Evolutionary conservation across 2,113 vertebrate species (phyloP), one percentile per base, ranked within the genome.

Genomic region (Tyrannus savana): DNA sequence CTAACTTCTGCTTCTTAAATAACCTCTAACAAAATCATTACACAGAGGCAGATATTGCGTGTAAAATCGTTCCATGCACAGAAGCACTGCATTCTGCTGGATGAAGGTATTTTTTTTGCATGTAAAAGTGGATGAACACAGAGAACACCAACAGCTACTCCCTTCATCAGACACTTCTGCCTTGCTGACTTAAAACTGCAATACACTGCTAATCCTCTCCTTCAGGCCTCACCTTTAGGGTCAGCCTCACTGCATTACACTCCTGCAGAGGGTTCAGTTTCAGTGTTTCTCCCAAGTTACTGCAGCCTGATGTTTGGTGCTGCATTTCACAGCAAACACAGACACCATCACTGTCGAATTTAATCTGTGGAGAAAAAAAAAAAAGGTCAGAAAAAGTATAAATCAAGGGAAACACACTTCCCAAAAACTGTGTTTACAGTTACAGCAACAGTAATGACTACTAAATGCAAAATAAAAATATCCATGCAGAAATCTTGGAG

Each of bases 291-390:
- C 99, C 99, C 55, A 99, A 96, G 97, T 99, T 99, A 98, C 98
- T 99, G 98, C 99, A 99, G 97, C 99, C 99, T 8, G 99, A 98
- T 28, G 98, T 98, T 96, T 98, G 99, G 91, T 99, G 99, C 95
- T 99, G 99, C 47, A 98, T 98, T 95, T 99, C 99, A 53, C 99
- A 99, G 98, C 99, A 99, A 53, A 99, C 99, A 84, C 99, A 99
- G 95, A 99, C 99, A 69, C 99, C 99, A 67, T 99, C 99, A 18
- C 99, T 99, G 98, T 99, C 99, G 22, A 99, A 99, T 96, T 98
- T 99, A 63, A 99, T 98, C 98, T 99, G 93, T 17, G 47, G 92
- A 93, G 94, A 5, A 9, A 9, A 68, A 62, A 87, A 81, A 79
- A 87, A 87, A 93, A 62, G 53, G 73, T 84, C 75, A 97, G 75